Evolutionary conservation across 2,113 vertebrate genomes (phyloP), one percentile per base, ranked within the genome.

Genomic region (Pipra filicauda): DNA sequence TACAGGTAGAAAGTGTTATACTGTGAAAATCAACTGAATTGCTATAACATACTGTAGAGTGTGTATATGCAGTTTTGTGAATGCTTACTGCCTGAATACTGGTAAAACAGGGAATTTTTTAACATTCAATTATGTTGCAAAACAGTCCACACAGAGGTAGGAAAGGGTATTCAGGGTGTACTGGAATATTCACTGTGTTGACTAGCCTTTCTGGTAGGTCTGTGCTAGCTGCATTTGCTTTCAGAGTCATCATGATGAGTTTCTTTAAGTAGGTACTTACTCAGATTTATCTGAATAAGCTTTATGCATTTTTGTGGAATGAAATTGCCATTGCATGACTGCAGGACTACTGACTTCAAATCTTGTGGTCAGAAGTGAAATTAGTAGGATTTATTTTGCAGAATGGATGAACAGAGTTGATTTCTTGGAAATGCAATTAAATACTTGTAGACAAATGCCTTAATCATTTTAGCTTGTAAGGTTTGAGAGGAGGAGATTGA

Each of bases 41-140:
- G 16, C 5, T 8, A 0, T 55, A 62, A 39, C 0, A 0, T 27
- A 15, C 23, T 46, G 21, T 61, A 8, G 62, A 64, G 9, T 7
- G 4, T 20, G 5, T 33, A 6, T 23, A 1, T 26, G 21, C 16
- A 9, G 12, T 51, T 80, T 55, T 35, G 51, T 57, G 8, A 71
- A 6, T 81, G 24, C 8, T 52, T 78, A 24, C 21, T 78, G 35
- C 4, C 1, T 1, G 8, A 44, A 8, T 54, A 28, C 35, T 73
- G 18, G 31, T 58, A 24, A 65, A 82, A 46, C 8, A 44, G 17
- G 43, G 28, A 72, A 14, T 28, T 59, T 7, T 30, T 43, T 4
- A 67, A 10, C 1, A 2, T 66, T 84, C 10, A 52, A 43, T 23
- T 74, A 22, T 5, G 12, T 58, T 31, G 8, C 48, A 12, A 75